Conservation (phyloP, 2,888 invertebrate genomes). For the Drosophila ezoana region DNA sequence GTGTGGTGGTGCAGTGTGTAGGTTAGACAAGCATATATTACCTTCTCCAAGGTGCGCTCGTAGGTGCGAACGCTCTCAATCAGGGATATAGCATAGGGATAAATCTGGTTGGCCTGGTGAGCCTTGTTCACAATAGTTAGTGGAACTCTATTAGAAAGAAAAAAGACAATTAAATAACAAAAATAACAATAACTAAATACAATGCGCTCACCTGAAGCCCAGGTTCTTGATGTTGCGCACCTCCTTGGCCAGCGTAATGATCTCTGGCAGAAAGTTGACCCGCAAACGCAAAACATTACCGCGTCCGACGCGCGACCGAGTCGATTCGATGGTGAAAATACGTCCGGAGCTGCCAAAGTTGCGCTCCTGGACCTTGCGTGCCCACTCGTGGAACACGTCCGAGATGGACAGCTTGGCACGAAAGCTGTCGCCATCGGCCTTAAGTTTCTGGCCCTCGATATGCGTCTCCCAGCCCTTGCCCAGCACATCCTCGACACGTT, state of each 20-base stretch:
- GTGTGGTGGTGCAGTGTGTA: slow-evolving; percentile 19
- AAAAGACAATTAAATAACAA: not conserved
- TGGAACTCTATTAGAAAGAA: slow-evolving; percentile 90
- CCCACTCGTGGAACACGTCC: slow-evolving; percentile 99
- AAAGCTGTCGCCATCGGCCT: slow-evolving; percentile 99
- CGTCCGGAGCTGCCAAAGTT: slow-evolving; percentile 97
- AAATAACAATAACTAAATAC: not conserved
- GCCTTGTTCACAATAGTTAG: slow-evolving; percentile 99
- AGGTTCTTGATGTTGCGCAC: slow-evolving; percentile 97
- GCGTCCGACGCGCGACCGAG: slow-evolving; percentile 90
- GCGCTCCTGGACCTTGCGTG: slow-evolving; percentile 95
- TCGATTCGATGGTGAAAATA: slow-evolving; percentile 96
- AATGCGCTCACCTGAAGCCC: slow-evolving; percentile 89
- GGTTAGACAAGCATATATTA: slow-evolving; percentile 84
- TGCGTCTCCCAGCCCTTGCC: slow-evolving; percentile 99
- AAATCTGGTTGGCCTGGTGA: slow-evolving; percentile 98
- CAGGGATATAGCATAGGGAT: slow-evolving; percentile 99
- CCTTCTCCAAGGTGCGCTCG: slow-evolving; percentile 98
- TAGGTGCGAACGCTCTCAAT: slow-evolving; percentile 99
- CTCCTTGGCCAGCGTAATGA: slow-evolving; percentile 99
- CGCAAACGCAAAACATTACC: slow-evolving; percentile 94
- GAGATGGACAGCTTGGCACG: slow-evolving; percentile 97
- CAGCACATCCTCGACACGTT: slow-evolving; percentile 98
- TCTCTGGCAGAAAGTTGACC: slow-evolving; percentile 98
- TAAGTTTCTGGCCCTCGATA: slow-evolving; percentile 98